Conservation (phyloP, 2,797 vertebrate genomes). For the Otolemur crassicaudatus region DNA sequence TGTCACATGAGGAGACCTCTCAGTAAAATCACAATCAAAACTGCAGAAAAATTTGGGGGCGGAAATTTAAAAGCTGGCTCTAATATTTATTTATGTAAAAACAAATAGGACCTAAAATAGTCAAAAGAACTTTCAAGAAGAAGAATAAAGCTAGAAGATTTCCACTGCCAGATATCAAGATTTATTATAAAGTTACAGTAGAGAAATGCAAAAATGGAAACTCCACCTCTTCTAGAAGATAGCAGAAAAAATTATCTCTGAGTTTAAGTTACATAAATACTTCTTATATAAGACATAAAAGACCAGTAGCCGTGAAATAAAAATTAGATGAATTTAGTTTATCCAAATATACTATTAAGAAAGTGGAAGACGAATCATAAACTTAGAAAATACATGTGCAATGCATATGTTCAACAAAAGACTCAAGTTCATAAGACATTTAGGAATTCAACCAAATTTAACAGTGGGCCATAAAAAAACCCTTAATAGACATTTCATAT, state of each 20-base stretch:
- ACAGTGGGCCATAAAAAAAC: neutral
- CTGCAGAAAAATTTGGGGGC: neutral
- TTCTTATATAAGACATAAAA: neutral
- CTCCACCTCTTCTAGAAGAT: neutral
- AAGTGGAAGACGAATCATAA: neutral
- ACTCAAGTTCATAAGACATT: neutral
- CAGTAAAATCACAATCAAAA: neutral
- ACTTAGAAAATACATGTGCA: neutral
- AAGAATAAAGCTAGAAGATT: neutral
- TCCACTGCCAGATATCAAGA: neutral
- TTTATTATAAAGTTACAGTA: neutral
- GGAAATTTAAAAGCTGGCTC: neutral
- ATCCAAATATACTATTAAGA: neutral
- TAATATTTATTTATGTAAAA: neutral
- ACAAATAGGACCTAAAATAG: neutral
- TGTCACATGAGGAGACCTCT: neutral
- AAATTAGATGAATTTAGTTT: neutral
- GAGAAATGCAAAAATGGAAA: neutral
- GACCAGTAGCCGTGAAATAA: neutral
- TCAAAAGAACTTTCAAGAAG: neutral
- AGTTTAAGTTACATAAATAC: neutral
- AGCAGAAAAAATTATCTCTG: neutral
- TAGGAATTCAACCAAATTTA: neutral
- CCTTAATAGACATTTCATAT: neutral
- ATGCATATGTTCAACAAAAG: neutral